These are phyloP conservation scores for Heloderma charlesbogerti DNA, from an alignment of 2,113 vertebrate species.

Conservation along the genomic window DNA sequence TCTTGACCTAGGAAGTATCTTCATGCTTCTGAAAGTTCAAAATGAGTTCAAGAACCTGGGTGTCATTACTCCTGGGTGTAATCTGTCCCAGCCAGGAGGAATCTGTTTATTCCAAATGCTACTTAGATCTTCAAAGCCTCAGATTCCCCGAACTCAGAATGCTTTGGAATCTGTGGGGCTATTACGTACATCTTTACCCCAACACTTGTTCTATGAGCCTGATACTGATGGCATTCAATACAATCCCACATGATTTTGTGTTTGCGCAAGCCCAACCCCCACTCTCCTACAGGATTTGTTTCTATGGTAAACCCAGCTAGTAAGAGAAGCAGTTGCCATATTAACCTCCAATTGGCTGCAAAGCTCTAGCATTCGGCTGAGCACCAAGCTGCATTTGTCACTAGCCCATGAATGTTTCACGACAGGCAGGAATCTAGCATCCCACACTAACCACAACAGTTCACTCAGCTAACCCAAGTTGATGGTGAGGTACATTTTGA, in stretches of 20 bases:
- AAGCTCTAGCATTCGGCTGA: background rate
- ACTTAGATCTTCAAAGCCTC: background rate
- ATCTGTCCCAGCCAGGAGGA: background rate
- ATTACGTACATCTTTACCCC: background rate
- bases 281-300: background rate
- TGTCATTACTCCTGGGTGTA: background rate
- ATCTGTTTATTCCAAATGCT: background rate
- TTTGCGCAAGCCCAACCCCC: background rate
- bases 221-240: background rate
- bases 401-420: background rate
- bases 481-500: background rate
- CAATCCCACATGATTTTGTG: background rate
- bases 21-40: background rate
- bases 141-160: background rate
- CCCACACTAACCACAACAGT: slow-evolving; percentile 12
- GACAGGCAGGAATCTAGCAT: background rate
- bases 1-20: background rate
- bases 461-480: background rate
- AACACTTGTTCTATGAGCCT: background rate
- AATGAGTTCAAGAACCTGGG: background rate
- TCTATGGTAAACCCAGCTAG: background rate
- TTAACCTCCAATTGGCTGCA: background rate
- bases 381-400: background rate
- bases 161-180: background rate
- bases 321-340: background rate